Conservation (phyloP, 1,140 invertebrate species). For the Pantala flavescens region DNA sequence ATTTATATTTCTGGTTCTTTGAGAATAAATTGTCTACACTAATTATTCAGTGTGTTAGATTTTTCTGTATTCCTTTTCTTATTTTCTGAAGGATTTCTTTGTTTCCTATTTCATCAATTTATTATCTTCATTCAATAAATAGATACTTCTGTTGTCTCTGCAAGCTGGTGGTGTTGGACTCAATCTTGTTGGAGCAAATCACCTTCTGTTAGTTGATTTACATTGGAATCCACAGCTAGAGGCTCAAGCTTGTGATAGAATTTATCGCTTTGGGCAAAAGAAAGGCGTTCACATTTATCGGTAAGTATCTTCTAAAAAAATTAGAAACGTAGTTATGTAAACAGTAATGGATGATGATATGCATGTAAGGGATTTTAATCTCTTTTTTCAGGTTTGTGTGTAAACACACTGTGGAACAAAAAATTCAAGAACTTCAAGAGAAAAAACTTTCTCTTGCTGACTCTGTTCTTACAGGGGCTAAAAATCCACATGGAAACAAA, state of each 20-base stretch:
- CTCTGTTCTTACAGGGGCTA: constrained; percentile 58
- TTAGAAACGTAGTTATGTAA: too few species aligned
- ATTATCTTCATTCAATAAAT: background rate
- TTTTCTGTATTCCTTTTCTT: too few species aligned
- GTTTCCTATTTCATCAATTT: too few species aligned
- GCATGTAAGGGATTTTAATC: constrained; percentile 16
- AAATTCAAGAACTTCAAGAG: constrained; percentile 66
- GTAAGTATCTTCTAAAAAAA: constrained; percentile 37
- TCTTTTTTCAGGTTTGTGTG: constrained; percentile 58
- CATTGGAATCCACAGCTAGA: constrained; percentile 96
- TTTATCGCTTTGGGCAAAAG: constrained; percentile 80
- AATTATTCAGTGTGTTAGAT: too few species aligned
- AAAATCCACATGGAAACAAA: constrained; percentile 46
- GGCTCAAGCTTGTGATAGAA: constrained; percentile 80
- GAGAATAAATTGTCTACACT: too few species aligned
- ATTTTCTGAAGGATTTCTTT: too few species aligned
- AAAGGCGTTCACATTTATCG: constrained; percentile 75
- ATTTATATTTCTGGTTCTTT: too few species aligned
- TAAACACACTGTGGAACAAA: constrained; percentile 72
- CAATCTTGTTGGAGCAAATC: constrained; percentile 82
- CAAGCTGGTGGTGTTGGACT: constrained; percentile 84
- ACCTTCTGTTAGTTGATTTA: constrained; percentile 77
- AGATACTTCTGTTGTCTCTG: constrained; percentile 71
- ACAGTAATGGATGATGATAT: too few species aligned
- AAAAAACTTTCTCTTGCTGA: constrained; percentile 65